A percentile compares a stretch with the other conserved stretches of the same genome.
Evolutionary conservation across 2,113 vertebrate species (phyloP).

Genomic region (Amazona guildingii): DNA sequence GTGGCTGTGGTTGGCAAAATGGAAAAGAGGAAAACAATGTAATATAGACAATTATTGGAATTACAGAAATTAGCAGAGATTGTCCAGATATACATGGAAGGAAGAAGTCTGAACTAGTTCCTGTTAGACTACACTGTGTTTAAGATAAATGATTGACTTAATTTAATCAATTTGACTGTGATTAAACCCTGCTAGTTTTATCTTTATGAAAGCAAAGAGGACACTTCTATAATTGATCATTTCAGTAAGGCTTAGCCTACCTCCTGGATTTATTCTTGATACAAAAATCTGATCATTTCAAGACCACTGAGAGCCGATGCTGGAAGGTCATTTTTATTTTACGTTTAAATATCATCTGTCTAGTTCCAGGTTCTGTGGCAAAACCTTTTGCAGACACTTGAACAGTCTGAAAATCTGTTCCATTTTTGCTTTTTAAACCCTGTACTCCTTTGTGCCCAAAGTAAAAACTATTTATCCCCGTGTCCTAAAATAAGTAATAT

Average conservation of each 20-base stretch:
- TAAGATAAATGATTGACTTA: neutral
- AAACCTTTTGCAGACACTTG: neutral
- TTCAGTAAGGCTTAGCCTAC: neutral
- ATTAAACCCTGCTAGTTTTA: conserved; percentile 18
- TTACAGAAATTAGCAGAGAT: neutral
- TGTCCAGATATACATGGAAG: neutral
- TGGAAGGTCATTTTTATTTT: neutral
- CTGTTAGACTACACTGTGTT: neutral
- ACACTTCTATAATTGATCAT: neutral
- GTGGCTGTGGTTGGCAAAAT: neutral
- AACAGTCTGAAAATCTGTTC: neutral
- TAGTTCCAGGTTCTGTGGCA: neutral
- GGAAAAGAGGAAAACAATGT: neutral
- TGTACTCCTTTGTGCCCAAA: neutral
- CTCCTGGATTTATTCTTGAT: neutral
- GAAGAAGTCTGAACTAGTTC: neutral
- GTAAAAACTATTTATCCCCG: neutral
- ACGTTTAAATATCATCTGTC: neutral
- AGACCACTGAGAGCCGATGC: neutral
- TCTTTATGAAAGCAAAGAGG: neutral
- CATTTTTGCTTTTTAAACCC: neutral
- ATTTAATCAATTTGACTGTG: conserved; percentile 5
- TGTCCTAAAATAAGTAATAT: neutral
- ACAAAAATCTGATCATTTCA: neutral
- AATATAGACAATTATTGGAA: neutral